Base-by-base conservation (phyloP, 2,797 vertebrate genomes). In the Pipistrellus pipistrellus region DNA sequence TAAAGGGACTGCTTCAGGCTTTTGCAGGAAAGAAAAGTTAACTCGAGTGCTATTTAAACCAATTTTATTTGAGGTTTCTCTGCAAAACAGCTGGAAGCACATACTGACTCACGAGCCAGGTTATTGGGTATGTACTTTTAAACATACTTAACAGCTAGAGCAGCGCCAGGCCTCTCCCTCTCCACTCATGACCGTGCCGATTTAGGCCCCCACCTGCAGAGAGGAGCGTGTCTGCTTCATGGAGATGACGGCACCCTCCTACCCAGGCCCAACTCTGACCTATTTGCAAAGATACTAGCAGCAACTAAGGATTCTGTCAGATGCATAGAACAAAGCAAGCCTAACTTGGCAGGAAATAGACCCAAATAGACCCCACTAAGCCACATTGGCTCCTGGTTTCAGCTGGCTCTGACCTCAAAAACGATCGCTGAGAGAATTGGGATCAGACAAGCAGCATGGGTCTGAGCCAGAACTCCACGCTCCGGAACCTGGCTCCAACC, bases 61-160 rank as follows among this genome's bases (percentile, higher is more conserved):
- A 21, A 86, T 84, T 94, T 78, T 55, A 78, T 78, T 57, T 71
- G 44, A 55, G 30, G 27, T 77, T 88, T 85, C 30, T 71, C 55
- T 53, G 41, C 78, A 88, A 81, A 57, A 66, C n/a, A 85, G 25
- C 18, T 48, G 41, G 77, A 87, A 80, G 32, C 51, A 69, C 25
- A 48, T 44, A 76, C 38, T 66, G 25, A 88, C 11, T 55, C 81
- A 84, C 4, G 27, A 0, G 23, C 14, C 35, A 46, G 72, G 53
- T 57, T n/a, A 68, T 4, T 30, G 46, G 48, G n/a, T 25, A 57
- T 4, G 38, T 7, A 64, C 23, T 86, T 91, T n/a, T 72, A 85
- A 92, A 57, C 73, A 85, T 18, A 25, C 23, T 53, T 62, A 69
- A 55, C 17, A 89, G 20, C 27, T 21, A 59, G 2, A 48, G n/a